phyloP scores from a whole-genome alignment of 2,888 invertebrate species.

The Apomyelois bistriatella region DNA sequence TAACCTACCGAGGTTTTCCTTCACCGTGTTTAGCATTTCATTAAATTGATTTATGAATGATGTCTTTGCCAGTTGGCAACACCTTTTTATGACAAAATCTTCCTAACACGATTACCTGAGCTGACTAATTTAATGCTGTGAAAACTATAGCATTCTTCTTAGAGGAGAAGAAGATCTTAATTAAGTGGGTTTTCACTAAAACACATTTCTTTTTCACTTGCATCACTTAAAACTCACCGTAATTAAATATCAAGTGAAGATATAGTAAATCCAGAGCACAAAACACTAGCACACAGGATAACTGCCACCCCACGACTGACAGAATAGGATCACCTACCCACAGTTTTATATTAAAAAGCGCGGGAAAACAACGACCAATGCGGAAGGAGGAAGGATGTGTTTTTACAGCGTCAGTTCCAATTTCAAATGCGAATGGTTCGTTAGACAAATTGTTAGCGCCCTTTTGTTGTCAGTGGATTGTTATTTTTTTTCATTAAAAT shows the following conservation, averaged over 20 bases:
- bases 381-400: slow-evolving; percentile 72
- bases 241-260: slow-evolving; percentile 15
- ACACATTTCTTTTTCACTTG: background rate
- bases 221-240: slow-evolving; percentile 30
- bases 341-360: slow-evolving; percentile 50
- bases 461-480: slow-evolving; percentile 48
- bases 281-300: slow-evolving; percentile 40
- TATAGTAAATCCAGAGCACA: slow-evolving; percentile 25
- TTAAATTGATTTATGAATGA: too few species aligned
- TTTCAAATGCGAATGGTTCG: slow-evolving; percentile 62
- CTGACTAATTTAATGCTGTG: too few species aligned
- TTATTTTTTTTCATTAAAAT: slow-evolving; percentile 32
- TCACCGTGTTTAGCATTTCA: background rate
- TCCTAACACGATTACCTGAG: too few species aligned
- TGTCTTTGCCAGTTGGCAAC: too few species aligned
- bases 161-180: too few species aligned
- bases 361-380: slow-evolving; percentile 54
- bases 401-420: slow-evolving; percentile 43
- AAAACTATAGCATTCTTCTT: too few species aligned
- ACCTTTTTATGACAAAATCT: too few species aligned
- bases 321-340: slow-evolving; percentile 24
- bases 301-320: slow-evolving; percentile 51
- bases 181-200: background rate
- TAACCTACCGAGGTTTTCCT: background rate
- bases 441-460: slow-evolving; percentile 63